A percentile compares a stretch with the other conserved stretches of the same genome.
Evolutionary conservation across 2,888 invertebrate genomes (phyloP).

Genomic region (Furcula furcula): DNA sequence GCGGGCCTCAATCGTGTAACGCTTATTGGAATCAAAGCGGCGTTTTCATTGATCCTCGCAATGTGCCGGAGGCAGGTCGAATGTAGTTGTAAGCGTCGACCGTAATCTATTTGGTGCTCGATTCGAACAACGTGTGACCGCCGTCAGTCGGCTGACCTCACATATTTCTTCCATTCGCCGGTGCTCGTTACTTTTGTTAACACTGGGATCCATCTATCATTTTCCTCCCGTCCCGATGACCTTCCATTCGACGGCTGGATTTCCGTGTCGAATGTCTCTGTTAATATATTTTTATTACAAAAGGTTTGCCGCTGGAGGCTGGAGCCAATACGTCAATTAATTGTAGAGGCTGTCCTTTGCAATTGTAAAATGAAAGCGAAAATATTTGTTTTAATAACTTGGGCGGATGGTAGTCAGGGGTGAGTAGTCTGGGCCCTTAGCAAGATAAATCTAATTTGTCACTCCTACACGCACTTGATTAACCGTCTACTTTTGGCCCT

Average conservation of each 20-base stretch:
- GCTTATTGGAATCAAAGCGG: conserved; percentile 51
- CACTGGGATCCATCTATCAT: conserved; percentile 66
- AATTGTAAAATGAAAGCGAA: conserved; percentile 11
- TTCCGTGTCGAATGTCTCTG: conserved; percentile 37
- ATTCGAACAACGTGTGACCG: conserved; percentile 57
- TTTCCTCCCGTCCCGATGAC: conserved; percentile 52
- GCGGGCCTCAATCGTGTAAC: conserved; percentile 31
- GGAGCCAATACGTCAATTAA: conserved; percentile 19
- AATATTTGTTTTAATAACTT: conserved; percentile 16
- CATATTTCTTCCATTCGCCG: conserved; percentile 57
- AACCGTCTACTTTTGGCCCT: conserved; percentile 41
- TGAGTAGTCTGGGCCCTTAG: conserved; percentile 7
- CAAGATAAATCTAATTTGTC: conserved; percentile 47
- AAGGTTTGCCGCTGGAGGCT: conserved; percentile 20
- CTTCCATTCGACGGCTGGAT: conserved; percentile 49
- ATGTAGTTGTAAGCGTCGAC: conserved; percentile 61
- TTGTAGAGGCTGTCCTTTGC: conserved; percentile 7
- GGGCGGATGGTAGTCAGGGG: conserved; percentile 1
- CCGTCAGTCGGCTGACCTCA: conserved; percentile 62
- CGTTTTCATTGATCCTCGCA: conserved; percentile 51
- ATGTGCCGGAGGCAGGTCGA: conserved; percentile 48
- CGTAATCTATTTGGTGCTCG: conserved; percentile 63
- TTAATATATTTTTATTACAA: conserved; percentile 32
- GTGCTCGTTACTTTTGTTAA: conserved; percentile 62
- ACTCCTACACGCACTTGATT: conserved; percentile 48